Evolutionary conservation across 2,797 vertebrate species (phyloP), one percentile per base, ranked within the genome.

Genomic region (Martes flavigula): DNA sequence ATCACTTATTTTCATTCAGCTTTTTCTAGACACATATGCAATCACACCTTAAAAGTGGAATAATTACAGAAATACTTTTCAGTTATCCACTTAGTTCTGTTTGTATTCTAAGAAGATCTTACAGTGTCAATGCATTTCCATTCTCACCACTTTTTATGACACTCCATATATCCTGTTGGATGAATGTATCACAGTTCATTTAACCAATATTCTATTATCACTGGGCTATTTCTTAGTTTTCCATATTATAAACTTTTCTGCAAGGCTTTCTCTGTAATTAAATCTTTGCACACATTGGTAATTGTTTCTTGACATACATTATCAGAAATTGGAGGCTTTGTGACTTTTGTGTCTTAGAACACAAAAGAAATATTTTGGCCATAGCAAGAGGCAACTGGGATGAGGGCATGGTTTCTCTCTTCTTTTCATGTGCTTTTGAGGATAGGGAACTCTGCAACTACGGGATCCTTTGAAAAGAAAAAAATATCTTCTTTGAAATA

Each of bases 231-330:
- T 84, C 58, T 58, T 64, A 82, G 0, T 78, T 89, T 95, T 40
- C n/a, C 51, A 21, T 92, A 40, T 93, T 70, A 43, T 18, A 79
- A 40, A 40, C 51, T 94, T 91, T 51, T 8, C 10, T 81, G 27
- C 46, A 89, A 96, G 58, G 25, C 23, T 51, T 14, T 75, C 84
- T 81, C 35, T 81, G 25, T 85, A 94, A 94, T 91, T 88, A 95
- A 88, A 81, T 10, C n/a, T 79, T 83, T 96, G 60, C n/a, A 58
- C 43, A 79, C 46, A 58, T 17, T 91, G 62, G 86, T 79, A 70
- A 87, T 97, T 88, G 60, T 87, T 88, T 91, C 17, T 70, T 87
- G 51, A 38, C 79, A n/a, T 62, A 40, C 6, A 7, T 78, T 90
- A 32, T 82, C 95, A 51, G 72, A 93, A 88, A 75, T 90, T 51